phyloP scores from a whole-genome alignment of 37 sponge, comb jelly and placozoan species.

The Eunapius fragilis region DNA sequence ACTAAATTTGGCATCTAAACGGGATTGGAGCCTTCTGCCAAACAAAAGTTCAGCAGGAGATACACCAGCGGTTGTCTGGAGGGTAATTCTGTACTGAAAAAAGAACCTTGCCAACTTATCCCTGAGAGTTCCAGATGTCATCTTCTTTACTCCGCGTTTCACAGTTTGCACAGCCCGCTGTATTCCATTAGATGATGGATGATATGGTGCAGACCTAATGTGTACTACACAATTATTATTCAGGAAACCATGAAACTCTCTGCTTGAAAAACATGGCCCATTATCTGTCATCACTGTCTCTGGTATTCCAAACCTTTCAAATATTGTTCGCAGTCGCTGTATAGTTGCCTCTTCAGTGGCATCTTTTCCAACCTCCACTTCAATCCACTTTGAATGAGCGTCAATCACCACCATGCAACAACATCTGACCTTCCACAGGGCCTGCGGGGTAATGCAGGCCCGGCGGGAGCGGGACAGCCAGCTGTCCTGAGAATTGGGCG shows the following conservation, averaged over 20 bases:
- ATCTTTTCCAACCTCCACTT: too few relatives aligned
- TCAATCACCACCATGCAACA: too few relatives aligned
- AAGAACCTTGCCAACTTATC: slow-evolving; percentile 16
- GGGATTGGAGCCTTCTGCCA: background rate
- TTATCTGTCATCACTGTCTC: too few relatives aligned
- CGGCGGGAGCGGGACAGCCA: too few relatives aligned
- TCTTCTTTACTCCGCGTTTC: slow-evolving; percentile 7
- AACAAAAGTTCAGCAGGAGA: slow-evolving; percentile 19
- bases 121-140: slow-evolving; percentile 9
- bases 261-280: slow-evolving; percentile 23
- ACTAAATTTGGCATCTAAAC: background rate
- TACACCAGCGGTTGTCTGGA: slow-evolving; percentile 33
- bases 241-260: slow-evolving; percentile 4
- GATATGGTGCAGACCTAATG: slow-evolving; percentile 23
- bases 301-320: too few relatives aligned
- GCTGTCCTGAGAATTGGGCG: too few relatives aligned
- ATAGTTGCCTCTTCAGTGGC: too few relatives aligned
- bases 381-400: too few relatives aligned
- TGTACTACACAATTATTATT: slow-evolving; percentile 2
- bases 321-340: too few relatives aligned
- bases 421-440: too few relatives aligned
- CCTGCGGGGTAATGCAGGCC: too few relatives aligned
- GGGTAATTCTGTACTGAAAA: slow-evolving; percentile 11
- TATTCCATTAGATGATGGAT: slow-evolving; percentile 32
- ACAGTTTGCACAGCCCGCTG: slow-evolving; percentile 22